Base-by-base conservation (phyloP, 1,140 invertebrate species). In the Neodiprion virginianus region DNA sequence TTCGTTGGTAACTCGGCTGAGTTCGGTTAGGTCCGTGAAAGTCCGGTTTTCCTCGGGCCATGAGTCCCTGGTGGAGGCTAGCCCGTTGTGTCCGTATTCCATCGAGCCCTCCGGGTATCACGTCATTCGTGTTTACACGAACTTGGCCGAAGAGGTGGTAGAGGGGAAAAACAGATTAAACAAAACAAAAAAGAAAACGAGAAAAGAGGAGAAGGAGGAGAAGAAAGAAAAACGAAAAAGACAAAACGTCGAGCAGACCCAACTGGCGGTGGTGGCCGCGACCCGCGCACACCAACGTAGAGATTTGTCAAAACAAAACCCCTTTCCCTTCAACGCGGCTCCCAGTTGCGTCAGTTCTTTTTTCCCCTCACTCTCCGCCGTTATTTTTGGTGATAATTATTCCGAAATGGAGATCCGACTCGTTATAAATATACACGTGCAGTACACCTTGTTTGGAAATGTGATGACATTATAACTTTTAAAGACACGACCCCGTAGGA, bases 231-330 rank as follows among this genome's bases (percentile, higher is more conserved):
- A 67, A 68, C 17, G 12, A 74, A 50, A 69, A 14, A 14, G 61
- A 65, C 61, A 65, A 65, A 65, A 65, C 61, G 61, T 14, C 61
- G 17, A 81, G 72, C 72, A 75, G 80, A 77, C 77, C 69, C 72
- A 72, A 65, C 17, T 53, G 70, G 48, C 72, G 23, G 23, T 40
- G 28, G 14, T 9, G 47, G 23, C 40, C 75, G 8, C 53, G 53
- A 75, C 75, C 72, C 14, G 75, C 70, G 67, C 74, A 75, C 78
- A 82, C 74, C 76, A 74, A 80, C 69, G 76, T 8, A 50, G 21
- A 77, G 80, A 85, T 84, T 84, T 84, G 83, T 85, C 83, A 85
- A 85, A 85, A 84, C 83, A 85, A 84, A 84, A 82, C 80, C 79
- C 79, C 69, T 74, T 78, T 83, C 28, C 28, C 28, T 83, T 82